phyloP scores from a whole-genome alignment of 2,797 vertebrate genomes.

The Sciurus vulgaris region DNA sequence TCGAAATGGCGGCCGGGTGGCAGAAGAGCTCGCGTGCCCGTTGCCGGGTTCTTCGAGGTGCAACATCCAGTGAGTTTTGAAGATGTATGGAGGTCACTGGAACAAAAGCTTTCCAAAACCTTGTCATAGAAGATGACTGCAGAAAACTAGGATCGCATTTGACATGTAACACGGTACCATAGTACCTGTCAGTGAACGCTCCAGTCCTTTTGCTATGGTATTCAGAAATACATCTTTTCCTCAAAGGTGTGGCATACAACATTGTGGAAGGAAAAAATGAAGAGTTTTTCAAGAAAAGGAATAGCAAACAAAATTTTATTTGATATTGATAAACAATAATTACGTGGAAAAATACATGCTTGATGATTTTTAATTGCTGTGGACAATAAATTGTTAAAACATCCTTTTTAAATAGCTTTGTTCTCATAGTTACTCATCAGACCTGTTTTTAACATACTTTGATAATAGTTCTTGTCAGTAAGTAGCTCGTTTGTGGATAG shows the following conservation, averaged over 20 bases:
- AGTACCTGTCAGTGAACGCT: no score
- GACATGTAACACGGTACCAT: no score
- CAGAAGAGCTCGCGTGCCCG: no score
- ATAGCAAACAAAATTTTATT: constrained; percentile 56
- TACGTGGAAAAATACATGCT: constrained; percentile 35
- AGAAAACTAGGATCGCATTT: no score
- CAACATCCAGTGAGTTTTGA: no score
- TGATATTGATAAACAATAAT: constrained; percentile 47
- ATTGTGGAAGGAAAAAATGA: constrained; percentile 47
- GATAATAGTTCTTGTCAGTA: not conserved
- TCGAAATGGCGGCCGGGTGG: no score
- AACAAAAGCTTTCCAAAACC: no score
- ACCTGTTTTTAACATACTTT: constrained; percentile 18
- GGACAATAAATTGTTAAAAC: constrained; percentile 15
- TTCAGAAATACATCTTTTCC: no score
- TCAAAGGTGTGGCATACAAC: not conserved
- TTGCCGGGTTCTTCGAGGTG: no score
- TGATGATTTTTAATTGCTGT: constrained; percentile 10
- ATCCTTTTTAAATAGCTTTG: not conserved
- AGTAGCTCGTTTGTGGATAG: not conserved
- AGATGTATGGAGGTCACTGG: no score
- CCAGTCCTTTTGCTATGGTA: no score
- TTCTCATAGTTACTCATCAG: not conserved
- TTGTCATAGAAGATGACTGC: no score
- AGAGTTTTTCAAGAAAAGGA: constrained; percentile 69